Evolutionary conservation across 2,888 invertebrate species (phyloP), one percentile per base, ranked within the genome.

Genomic region (Scaptomyza parva): DNA sequence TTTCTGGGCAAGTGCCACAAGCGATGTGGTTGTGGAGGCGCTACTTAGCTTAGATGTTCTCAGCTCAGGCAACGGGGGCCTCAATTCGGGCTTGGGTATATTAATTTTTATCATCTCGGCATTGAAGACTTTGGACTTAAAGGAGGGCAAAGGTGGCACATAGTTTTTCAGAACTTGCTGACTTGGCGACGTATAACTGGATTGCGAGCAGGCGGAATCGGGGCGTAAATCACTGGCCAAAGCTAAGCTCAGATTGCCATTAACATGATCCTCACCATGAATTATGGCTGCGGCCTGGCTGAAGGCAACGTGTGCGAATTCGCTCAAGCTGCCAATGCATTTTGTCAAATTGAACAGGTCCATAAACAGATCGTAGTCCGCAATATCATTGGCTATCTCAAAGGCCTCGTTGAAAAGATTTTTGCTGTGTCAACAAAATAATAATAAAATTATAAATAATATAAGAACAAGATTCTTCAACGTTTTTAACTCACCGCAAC

Each of bases 301-400:
- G 75, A 94, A 93, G 3, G 96, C 95, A 69, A 96, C 96, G 3
- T 92, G 93, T 0, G 95, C 95, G 89, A 96, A 94, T 70, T 93
- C 93, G 2, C 76, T 60, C 1, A 92, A 90, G 76, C 94, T 94
- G 2, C 93, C 93, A 58, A 94, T 92, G 33, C 93, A 92, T 52
- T 93, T 92, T n/a, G 96, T 96, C 40, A 95, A 94, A 92, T 95
- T 95, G 88, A 95, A 95, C 57, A 96, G 93, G 92, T 97, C 97
- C 94, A 95, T 95, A 89, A 96, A 97, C 64, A 97, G 93, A 92
- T 98, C 97, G 90, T 96, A 95, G 88, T 97, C 96, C 52, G 94
- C 94, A 71, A 97, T 93, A 90, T 97, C 97, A 75, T 97, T 96
- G 0, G 96, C 97, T 63, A 97, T 92, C 60, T 96, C 94, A 86